Evolutionary conservation across 2,888 invertebrate species (phyloP).

Genomic region (Nysson spinosus): DNA sequence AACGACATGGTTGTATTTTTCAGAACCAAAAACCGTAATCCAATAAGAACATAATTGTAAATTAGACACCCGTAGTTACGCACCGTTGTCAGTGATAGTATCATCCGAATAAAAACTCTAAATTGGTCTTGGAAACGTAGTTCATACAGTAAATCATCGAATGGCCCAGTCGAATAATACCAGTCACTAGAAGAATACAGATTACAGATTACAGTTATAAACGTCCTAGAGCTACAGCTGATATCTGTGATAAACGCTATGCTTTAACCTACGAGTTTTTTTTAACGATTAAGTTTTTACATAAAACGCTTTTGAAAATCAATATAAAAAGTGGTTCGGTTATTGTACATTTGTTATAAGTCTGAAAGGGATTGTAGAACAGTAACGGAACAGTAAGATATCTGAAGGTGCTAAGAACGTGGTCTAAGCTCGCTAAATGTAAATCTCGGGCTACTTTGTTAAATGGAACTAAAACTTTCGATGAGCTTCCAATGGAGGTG

Average conservation of each 20-base stretch:
- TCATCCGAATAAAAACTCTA: not conserved
- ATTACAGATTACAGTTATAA: constrained; percentile 44
- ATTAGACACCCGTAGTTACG: too few species aligned
- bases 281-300: constrained; percentile 43
- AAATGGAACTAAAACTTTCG: constrained; percentile 8
- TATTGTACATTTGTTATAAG: not conserved
- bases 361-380: not conserved
- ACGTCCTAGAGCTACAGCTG: constrained; percentile 48
- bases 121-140: constrained; percentile 16
- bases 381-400: not conserved
- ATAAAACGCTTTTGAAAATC: constrained; percentile 16
- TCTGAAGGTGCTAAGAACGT: constrained; percentile 11
- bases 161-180: too few species aligned
- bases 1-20: too few species aligned
- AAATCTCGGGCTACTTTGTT: not conserved
- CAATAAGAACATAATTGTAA: too few species aligned
- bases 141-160: not conserved
- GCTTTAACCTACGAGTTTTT: constrained; percentile 35
- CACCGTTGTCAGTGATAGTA: too few species aligned
- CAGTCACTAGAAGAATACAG: constrained; percentile 21
- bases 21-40: too few species aligned
- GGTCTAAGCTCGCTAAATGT: not conserved
- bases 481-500: constrained; percentile 40
- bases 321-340: not conserved
- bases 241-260: constrained; percentile 58